Evolutionary conservation across 2,113 vertebrate genomes (phyloP), one percentile per base, ranked within the genome.

Genomic region (Argyrosomus japonicus): DNA sequence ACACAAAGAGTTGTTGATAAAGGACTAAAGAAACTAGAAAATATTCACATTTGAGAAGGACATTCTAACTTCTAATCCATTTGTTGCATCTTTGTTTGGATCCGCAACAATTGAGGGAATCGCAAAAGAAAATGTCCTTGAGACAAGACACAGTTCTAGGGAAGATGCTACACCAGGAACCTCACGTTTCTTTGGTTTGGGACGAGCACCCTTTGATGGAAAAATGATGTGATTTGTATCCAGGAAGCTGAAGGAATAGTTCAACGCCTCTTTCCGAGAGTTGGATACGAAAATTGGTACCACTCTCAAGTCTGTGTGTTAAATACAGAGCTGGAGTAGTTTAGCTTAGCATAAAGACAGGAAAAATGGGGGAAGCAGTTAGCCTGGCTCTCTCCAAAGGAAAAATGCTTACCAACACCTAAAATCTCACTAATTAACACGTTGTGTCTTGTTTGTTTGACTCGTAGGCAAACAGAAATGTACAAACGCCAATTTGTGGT

Each of bases 401-500:
- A 51, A 12, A 67, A 43, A 27, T n/a, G 27, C 61, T 65, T 15
- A 27, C 67, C 47, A 43, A 45, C 57, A 62, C 23, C 51, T 50
- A 5, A 68, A 74, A 40, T 54, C 45, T 68, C n/a, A 60, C 17
- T 61, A 74, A 68, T 75, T 67, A 81, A 75, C 79, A 47, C 17
- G 64, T 36, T 63, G 64, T 15, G 63, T 36, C 75, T 77, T 74
- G 80, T 82, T 83, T 64, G 47, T 75, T 63, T 81, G 50, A 58
- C 74, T 58, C 23, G 1, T 48, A 68, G 23, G 56, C 51, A 17
- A 83, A 54, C 51, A 81, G 50, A 77, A 87, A 86, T 21, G 18
- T 74, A 45, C 75, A 86, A 82, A 81, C 4, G 19, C 23, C 48
- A 73, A 64, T 84, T 83, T 86, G 81, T n/a, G 81, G 83, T 86